Evolutionary conservation across 2,888 invertebrate species (phyloP), one percentile per base, ranked within the genome.

Genomic region (Tyria jacobaeae): DNA sequence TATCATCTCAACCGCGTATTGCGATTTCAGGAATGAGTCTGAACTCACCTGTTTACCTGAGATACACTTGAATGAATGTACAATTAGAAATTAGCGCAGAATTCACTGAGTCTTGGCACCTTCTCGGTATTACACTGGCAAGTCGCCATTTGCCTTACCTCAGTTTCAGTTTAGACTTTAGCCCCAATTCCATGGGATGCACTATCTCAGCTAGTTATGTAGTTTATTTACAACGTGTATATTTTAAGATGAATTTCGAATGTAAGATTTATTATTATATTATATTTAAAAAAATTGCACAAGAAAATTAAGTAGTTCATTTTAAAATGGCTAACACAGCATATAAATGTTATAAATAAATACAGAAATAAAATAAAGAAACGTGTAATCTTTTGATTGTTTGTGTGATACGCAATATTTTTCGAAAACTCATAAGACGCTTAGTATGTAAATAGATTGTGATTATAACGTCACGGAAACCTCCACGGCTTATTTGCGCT

Each of bases 51-150:
- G 58, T 58, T 60, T 56, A 59, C 56, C 60, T 54, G 57, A 68
- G 78, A 79, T 72, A 76, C 76, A 71, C 75, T 78, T 77, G 74
- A n/a, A 80, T 79, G 80, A 78, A 78, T 73, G 75, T 78, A 79
- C 79, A 87, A 86, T 88, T 84, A 85, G 84, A 84, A 86, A 88
- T 89, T 85, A 89, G 84, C 79, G 74, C 84, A 72, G 81, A 83
- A 89, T 87, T 87, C 89, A 87, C 85, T 81, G 84, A 80, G 81
- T 88, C 81, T 89, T 90, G 89, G 89, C 90, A 88, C 79, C 80
- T 83, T 76, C 75, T 78, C 71, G 70, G 79, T 75, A 80, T 79
- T 75, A 79, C 70, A 82, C 85, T 91, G 91, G 90, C 91, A 84
- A 70, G 61, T 47, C 65, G 89, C 91, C 89, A 91, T 88, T 80